phyloP scores from a whole-genome alignment of 2,888 invertebrate species.

The Plemyria rubiginata region DNA sequence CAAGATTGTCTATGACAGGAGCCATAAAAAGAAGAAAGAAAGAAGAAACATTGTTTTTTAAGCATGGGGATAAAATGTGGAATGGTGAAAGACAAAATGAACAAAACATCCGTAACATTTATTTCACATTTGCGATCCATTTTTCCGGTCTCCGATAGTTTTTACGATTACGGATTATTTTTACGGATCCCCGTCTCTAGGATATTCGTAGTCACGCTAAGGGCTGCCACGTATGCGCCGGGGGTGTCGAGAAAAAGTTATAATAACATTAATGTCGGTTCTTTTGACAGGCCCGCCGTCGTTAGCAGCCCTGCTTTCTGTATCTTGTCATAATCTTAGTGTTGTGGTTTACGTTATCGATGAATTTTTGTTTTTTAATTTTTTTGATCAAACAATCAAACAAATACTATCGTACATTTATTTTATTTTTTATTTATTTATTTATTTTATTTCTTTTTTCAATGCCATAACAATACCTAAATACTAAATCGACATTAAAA shows the following conservation, averaged over 20 bases:
- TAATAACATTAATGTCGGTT: slow-evolving; percentile 84
- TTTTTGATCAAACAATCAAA: slow-evolving; percentile 30
- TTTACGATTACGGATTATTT: slow-evolving; percentile 12
- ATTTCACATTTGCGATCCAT: background rate
- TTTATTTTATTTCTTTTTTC: too few relatives aligned
- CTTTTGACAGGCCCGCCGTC: slow-evolving; percentile 82
- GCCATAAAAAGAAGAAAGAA: too few relatives aligned
- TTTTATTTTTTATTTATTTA: too few relatives aligned
- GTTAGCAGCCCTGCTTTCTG: slow-evolving; percentile 82
- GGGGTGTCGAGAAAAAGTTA: slow-evolving; percentile 80
- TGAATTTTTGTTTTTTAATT: slow-evolving; percentile 35
- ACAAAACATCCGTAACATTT: slow-evolving; percentile 6
- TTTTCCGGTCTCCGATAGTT: slow-evolving; percentile 10
- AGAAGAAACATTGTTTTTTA: too few relatives aligned
- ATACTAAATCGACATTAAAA: too few relatives aligned
- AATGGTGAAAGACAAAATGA: background rate
- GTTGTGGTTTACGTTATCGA: slow-evolving; percentile 50
- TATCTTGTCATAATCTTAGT: slow-evolving; percentile 84
- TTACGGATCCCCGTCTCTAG: slow-evolving; percentile 18
- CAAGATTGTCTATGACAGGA: too few relatives aligned
- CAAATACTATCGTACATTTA: too few relatives aligned
- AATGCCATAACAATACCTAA: too few relatives aligned
- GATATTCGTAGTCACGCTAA: slow-evolving; percentile 22
- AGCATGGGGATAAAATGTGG: too few relatives aligned
- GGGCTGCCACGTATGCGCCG: slow-evolving; percentile 48